Evolutionary conservation across 2,888 invertebrate genomes (phyloP).

Genomic region (Acleris literana): DNA sequence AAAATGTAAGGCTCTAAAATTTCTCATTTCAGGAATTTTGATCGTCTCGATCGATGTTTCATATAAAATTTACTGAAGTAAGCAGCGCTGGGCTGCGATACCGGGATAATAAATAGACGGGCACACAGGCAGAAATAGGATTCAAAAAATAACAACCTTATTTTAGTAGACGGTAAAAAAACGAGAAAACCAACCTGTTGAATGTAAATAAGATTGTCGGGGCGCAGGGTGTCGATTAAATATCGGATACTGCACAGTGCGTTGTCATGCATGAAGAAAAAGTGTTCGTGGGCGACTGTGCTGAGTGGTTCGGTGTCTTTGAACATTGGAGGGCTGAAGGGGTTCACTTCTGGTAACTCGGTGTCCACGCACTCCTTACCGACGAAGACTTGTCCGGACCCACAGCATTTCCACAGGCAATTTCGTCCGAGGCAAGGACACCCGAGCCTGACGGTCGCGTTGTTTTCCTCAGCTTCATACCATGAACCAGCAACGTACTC

Average conservation of each 20-base stretch:
- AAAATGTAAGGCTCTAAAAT: no score
- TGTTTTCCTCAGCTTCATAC: slow-evolving; percentile 58
- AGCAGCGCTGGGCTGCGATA: no score
- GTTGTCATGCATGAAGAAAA: slow-evolving; percentile 62
- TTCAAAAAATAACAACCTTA: no score
- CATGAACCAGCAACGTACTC: slow-evolving; percentile 59
- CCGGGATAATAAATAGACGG: no score
- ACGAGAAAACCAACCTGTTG: slow-evolving; percentile 60
- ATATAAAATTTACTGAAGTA: no score
- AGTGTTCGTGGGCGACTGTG: slow-evolving; percentile 55
- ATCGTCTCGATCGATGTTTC: no score
- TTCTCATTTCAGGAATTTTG: no score
- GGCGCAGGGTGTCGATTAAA: slow-evolving; percentile 53
- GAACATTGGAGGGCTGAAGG: slow-evolving; percentile 67
- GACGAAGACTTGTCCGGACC: slow-evolving; percentile 49
- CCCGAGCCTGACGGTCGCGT: slow-evolving; percentile 49
- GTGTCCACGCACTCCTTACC: slow-evolving; percentile 54
- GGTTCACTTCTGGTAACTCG: slow-evolving; percentile 51
- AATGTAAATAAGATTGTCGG: slow-evolving; percentile 58
- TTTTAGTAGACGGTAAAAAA: no score
- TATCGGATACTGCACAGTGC: slow-evolving; percentile 60
- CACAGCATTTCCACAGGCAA: slow-evolving; percentile 73
- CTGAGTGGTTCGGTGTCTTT: slow-evolving; percentile 52
- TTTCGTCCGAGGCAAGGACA: slow-evolving; percentile 68
- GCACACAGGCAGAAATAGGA: no score